Evolutionary conservation across 2,797 vertebrate genomes (phyloP).

Genomic region (Karalla daura): DNA sequence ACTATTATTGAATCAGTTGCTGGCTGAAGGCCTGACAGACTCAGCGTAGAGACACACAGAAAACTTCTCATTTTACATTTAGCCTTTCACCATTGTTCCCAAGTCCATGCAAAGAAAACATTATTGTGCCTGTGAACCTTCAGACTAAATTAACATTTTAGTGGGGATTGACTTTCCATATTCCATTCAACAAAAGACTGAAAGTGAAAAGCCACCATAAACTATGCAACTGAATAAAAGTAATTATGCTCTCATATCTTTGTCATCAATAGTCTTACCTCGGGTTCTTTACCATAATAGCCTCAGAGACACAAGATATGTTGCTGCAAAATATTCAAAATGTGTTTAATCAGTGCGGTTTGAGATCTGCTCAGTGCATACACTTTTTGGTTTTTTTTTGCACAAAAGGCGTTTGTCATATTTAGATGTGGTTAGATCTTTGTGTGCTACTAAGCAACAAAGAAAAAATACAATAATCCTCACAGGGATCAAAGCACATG

Average conservation of each 20-base stretch:
- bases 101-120: constrained; percentile 18
- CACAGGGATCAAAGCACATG: constrained; percentile 5
- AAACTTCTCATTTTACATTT: constrained; percentile 35
- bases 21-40: constrained; percentile 39
- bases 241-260: constrained; percentile 22
- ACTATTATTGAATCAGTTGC: constrained; percentile 60
- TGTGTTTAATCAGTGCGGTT: constrained; percentile 6
- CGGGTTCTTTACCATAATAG: constrained; percentile 3
- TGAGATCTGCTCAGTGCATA: not conserved
- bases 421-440: not conserved
- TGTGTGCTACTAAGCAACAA: not conserved
- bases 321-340: not conserved
- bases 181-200: constrained; percentile 18
- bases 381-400: no score
- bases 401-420: not conserved
- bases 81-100: constrained; percentile 15
- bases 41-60: constrained; percentile 30
- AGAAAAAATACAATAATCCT: not conserved
- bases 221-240: constrained; percentile 22
- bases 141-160: constrained; percentile 43
- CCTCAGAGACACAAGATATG: not conserved
- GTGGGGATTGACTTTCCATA: constrained; percentile 29
- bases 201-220: constrained; percentile 25
- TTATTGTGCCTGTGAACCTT: constrained; percentile 22
- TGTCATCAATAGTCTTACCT: constrained; percentile 14